These are phyloP conservation scores for Tachypleus tridentatus DNA, from an alignment of 1,140 invertebrate genomes.

Conservation along the genomic window DNA sequence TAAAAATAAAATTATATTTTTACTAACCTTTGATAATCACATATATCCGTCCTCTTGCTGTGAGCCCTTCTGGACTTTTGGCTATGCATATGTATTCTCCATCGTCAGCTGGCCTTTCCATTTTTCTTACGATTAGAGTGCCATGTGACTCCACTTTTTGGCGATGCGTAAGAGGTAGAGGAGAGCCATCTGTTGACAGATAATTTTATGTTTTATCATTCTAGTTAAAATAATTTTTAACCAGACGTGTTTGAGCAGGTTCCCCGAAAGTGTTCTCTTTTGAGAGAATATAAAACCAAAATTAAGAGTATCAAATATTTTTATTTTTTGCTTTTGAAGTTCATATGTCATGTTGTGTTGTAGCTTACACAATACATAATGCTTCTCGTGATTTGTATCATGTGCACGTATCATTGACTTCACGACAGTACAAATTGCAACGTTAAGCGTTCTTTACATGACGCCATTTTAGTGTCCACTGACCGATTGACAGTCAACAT, in stretches of 20 bases:
- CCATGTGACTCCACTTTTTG: conserved; percentile 60
- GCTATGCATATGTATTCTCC: conserved; percentile 77
- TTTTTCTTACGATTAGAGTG: conserved; percentile 56
- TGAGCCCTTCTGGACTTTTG: conserved; percentile 7
- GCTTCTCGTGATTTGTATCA: no score
- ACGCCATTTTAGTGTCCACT: no score
- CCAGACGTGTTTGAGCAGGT: no score
- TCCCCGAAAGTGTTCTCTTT: background rate
- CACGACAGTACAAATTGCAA: no score
- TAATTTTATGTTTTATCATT: background rate
- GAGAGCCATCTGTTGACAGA: background rate
- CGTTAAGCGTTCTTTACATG: no score
- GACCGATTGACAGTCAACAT: no score
- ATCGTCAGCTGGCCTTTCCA: conserved; percentile 59
- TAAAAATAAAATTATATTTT: no score
- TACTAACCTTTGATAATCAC: conserved; percentile 13
- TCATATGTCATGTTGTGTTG: no score
- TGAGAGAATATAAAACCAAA: background rate
- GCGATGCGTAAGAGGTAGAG: conserved; percentile 60
- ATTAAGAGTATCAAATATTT: background rate
- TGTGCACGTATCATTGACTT: no score
- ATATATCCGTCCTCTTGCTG: conserved; percentile 13
- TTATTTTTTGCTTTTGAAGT: background rate
- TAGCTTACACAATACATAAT: no score
- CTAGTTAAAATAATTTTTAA: no score